These are phyloP conservation scores for Alexandromys fortis DNA, from an alignment of 2,113 vertebrate genomes.

Conservation along the genomic window DNA sequence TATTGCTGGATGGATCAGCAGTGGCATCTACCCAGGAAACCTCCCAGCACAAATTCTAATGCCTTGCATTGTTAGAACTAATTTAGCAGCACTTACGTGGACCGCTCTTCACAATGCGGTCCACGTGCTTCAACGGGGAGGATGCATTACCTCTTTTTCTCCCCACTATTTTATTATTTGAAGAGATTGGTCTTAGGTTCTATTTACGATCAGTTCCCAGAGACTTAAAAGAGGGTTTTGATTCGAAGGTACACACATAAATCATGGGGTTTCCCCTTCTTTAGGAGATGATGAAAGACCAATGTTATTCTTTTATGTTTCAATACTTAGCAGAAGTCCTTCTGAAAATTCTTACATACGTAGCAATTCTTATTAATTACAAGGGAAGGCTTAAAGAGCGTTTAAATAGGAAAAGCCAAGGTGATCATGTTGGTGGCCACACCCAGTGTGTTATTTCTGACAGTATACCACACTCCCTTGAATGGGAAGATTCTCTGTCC, in stretches of 20 bases:
- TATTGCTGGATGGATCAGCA: background rate
- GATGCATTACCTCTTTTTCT: background rate
- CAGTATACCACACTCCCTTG: background rate
- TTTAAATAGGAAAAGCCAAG: conserved; percentile 80
- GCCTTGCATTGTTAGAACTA: background rate
- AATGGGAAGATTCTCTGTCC: background rate
- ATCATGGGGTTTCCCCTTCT: background rate
- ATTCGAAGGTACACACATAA: conserved; percentile 78
- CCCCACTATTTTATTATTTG: conserved; percentile 63
- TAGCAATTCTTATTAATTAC: conserved; percentile 85
- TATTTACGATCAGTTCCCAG: conserved; percentile 78
- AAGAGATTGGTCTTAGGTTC: conserved; percentile 55
- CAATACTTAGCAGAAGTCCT: conserved; percentile 76
- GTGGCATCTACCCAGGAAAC: background rate
- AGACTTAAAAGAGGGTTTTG: conserved; percentile 83
- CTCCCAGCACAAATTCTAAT: background rate
- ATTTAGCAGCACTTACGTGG: conserved; percentile 1
- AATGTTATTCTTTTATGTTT: conserved; percentile 85
- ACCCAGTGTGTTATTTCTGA: conserved; percentile 10
- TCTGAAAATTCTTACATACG: conserved; percentile 81
- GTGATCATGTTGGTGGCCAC: conserved; percentile 8
- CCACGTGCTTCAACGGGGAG: conserved; percentile 46
- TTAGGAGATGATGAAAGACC: conserved; percentile 85
- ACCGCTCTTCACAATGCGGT: conserved; percentile 15
- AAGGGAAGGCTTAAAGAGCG: conserved; percentile 83